Evolutionary conservation across 2,797 vertebrate genomes (phyloP), one percentile per base, ranked within the genome.

Genomic region (Propithecus perrieri): DNA sequence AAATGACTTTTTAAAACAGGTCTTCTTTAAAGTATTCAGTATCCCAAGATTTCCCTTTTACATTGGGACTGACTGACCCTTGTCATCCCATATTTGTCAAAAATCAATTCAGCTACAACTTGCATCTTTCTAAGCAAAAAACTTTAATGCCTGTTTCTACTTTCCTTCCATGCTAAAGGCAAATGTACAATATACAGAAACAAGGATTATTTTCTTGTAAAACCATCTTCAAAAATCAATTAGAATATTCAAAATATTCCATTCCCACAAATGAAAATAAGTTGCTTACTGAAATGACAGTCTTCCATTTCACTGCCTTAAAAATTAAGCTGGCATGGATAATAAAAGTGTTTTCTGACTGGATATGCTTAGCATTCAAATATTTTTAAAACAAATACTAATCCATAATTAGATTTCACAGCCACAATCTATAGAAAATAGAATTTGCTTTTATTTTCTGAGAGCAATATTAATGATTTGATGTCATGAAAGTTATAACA

Each of bases 191-290:
- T 18, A 9, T 88, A 92, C 38, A 72, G 38, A 93, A 96, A 94
- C 14, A 90, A 38, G 50, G 30, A 86, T 76, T 91, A 57, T 91
- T 97, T 93, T 93, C 10, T 94, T 84, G 9, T 89, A 81, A 90
- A 96, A 33, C 15, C 33, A 81, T 10, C 67, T 61, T 95, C 84
- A 94, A 91, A 97, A 97, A 93, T 86, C 35, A 95, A 95, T 85
- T 94, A 59, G 86, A 97, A 65, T 89, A 95, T 75, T 95, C 76
- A 94, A 94, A 79, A 28, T 86, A 96, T 94, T 94, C 81, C 63
- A 88, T 95, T 96, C 80, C 89, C 95, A 97, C 53, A 94, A 97
- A 96, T 72, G 69, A 97, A 97, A 97, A 92, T 96, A 97, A 95
- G 76, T 85, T 85, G 57, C 69, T 95, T 75, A 79, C 85, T 96